Evolutionary conservation across 1,140 invertebrate species (phyloP), one percentile per base, ranked within the genome.

Genomic region (Micrasema longulum): DNA sequence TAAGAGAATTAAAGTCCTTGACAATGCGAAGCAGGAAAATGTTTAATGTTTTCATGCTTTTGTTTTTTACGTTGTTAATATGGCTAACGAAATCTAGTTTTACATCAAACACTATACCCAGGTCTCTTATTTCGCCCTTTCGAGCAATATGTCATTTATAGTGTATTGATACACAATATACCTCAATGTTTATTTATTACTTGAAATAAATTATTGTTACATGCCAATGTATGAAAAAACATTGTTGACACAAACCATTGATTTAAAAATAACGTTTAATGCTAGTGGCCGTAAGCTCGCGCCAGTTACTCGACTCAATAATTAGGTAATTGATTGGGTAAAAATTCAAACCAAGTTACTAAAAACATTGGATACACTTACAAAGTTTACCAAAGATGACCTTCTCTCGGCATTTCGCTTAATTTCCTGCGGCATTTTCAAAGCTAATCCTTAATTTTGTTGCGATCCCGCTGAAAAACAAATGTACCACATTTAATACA

Each of bases 401-500:
- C 76, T 73, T 57, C 77, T 65, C 69, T 77, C 77, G 2, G 31
- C 35, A 16, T 38, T 68, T 36, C 77, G 35, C 63, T 77, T 77
- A 41, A 72, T 69, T 23, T 77, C 77, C 23, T 76, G 76, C 9
- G 76, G 76, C 76, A 77, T 77, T 69, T 63, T 69, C n/a, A n/a
- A n/a, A n/a, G n/a, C n/a, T n/a, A n/a, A n/a, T n/a, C n/a, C n/a
- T n/a, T n/a, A n/a, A n/a, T n/a, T n/a, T n/a, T n/a, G n/a, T n/a
- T n/a, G n/a, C n/a, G n/a, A n/a, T n/a, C n/a, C n/a, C n/a, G n/a
- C n/a, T n/a, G n/a, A n/a, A n/a, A n/a, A n/a, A n/a, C n/a, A n/a
- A n/a, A n/a, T n/a, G n/a, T n/a, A n/a, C n/a, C n/a, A n/a, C n/a
- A n/a, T n/a, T n/a, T n/a, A n/a, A n/a, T n/a, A n/a, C n/a, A n/a